Base-by-base conservation (phyloP, 2,797 vertebrate genomes). In the Onychomys leucogaster region DNA sequence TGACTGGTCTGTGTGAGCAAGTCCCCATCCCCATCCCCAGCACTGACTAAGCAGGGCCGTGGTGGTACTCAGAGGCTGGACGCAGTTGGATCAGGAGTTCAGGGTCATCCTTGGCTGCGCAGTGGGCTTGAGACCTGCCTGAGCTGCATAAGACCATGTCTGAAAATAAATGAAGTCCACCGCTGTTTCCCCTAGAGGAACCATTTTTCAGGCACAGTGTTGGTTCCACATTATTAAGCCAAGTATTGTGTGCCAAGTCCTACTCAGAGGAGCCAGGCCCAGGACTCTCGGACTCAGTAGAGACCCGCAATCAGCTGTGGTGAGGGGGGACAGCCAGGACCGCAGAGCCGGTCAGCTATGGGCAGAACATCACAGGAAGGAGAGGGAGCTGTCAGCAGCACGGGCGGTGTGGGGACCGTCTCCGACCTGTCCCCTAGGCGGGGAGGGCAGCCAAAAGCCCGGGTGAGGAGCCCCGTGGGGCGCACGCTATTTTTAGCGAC, bases 401-500 rank as follows among this genome's bases (percentile, higher is more conserved):
- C 34, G 4, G 23, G 34, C 1, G 6, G 16, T 14, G 46, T 49
- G 34, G 46, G 14, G 34, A 9, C 34, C 17, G 0, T 19, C n/a
- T 76, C 19, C 0, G 14, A 13, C 61, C 41, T 21, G 61, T 84
- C 41, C 25, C 61, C 61, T 3, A 27, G 52, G 61, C 69, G 59
- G 16, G 61, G 2, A 78, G 43, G 17, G 32, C 94, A 94, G 98
- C 52, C 96, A 73, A 94, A 90, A 94, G 96, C 97, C 96, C 16
- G 0, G 92, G 97, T 97, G 97, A 98, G 96, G 97, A 98, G 95
- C 41, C 96, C 11, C 32, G 92, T 10, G 63, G 0, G 2, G 59
- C 91, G 77, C 0, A 13, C 46, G 93, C 96, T 98, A 98, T 98
- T 98, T 98, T 98, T 98, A 98, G 96, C 98, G 37, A 75, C 6